These are phyloP conservation scores for Chrysemys picta DNA, from an alignment of 2,113 vertebrate genomes.

Conservation along the genomic window DNA sequence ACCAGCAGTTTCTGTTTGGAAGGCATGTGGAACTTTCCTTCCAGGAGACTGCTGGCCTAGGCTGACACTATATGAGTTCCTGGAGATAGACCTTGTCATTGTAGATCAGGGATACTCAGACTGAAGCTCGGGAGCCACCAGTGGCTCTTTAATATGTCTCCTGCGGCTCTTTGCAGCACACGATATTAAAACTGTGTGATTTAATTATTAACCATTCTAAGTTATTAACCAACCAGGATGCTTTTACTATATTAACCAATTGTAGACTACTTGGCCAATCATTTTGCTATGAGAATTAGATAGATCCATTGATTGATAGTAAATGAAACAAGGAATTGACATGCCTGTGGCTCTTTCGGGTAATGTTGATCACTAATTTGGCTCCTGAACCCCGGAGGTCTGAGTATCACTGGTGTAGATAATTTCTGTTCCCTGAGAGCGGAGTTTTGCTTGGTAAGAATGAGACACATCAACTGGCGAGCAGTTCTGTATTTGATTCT, in stretches of 20 bases:
- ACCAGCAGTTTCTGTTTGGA: neutral
- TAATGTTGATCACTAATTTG: neutral
- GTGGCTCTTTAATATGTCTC: neutral
- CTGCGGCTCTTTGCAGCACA: neutral
- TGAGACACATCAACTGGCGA: neutral
- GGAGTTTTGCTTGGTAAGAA: neutral
- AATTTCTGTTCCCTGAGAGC: neutral
- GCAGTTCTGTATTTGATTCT: neutral
- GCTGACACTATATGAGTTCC: fast-evolving
- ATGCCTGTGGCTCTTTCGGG: neutral
- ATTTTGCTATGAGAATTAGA: neutral
- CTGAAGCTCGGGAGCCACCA: neutral
- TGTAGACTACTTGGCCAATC: neutral
- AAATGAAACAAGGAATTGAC: neutral
- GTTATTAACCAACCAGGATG: neutral
- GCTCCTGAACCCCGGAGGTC: neutral
- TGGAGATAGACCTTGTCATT: fast-evolving
- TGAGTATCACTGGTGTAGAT: neutral
- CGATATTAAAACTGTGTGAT: neutral
- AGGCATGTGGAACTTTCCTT: neutral
- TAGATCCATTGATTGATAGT: neutral
- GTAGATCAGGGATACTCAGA: neutral
- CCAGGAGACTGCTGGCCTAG: fast-evolving
- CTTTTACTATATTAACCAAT: neutral
- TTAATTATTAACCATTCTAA: neutral